Percentiles rank a stretch among this genome's conserved stretches.
Evolutionary conservation across 53 echinoderm and acorn worm genomes (phyloP).

Genomic region (Arbacia lixula): DNA sequence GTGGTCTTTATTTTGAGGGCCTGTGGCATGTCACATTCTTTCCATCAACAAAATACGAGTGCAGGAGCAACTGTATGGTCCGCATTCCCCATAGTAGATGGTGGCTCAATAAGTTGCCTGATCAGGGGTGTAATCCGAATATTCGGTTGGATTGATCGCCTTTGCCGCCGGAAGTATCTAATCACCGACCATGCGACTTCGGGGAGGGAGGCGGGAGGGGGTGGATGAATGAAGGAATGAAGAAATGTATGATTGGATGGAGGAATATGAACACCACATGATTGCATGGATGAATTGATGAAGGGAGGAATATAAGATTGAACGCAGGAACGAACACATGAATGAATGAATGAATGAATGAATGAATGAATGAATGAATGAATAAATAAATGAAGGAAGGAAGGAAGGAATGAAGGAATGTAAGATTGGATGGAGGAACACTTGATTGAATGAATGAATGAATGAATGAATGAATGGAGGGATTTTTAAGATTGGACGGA

Average conservation of each 20-base stretch:
- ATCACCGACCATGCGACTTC: too few relatives aligned
- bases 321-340: background rate
- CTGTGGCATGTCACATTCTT: too few relatives aligned
- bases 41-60: too few relatives aligned
- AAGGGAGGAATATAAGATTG: background rate
- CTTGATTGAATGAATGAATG: background rate
- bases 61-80: too few relatives aligned
- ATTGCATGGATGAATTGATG: background rate
- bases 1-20: too few relatives aligned
- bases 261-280: background rate
- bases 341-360: background rate
- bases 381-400: background rate
- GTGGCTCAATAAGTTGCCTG: too few relatives aligned
- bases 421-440: background rate
- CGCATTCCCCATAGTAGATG: too few relatives aligned
- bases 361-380: background rate
- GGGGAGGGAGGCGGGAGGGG: too few relatives aligned
- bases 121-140: too few relatives aligned
- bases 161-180: too few relatives aligned
- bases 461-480: background rate
- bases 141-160: too few relatives aligned
- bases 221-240: background rate
- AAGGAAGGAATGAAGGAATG: background rate
- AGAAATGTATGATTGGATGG: background rate
- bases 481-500: background rate